Evolutionary conservation across 1,140 invertebrate species (phyloP).

Genomic region (Drosophila seguyi): DNA sequence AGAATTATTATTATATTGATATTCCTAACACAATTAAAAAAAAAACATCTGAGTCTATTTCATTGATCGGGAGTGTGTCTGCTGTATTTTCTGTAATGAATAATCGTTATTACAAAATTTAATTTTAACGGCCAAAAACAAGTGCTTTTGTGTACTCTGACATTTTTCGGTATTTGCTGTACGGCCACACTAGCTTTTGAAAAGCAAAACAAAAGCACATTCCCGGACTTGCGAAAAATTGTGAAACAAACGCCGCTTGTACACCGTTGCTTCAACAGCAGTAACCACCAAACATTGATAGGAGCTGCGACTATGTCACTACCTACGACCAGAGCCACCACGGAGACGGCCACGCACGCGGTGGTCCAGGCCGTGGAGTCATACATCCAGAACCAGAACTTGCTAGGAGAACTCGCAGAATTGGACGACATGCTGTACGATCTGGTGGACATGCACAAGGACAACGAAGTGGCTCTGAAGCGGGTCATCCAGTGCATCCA

Average conservation of each 20-base stretch:
- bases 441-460: slow-evolving; percentile 55
- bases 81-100: too few species aligned
- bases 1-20: too few species aligned
- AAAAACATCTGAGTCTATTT: too few species aligned
- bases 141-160: neutral
- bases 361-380: slow-evolving; percentile 62
- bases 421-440: slow-evolving; percentile 64
- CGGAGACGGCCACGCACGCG: slow-evolving; percentile 54
- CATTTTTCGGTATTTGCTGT: neutral
- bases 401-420: slow-evolving; percentile 67
- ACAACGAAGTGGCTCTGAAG: slow-evolving; percentile 58
- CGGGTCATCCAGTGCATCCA: slow-evolving; percentile 64
- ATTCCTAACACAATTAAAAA: too few species aligned
- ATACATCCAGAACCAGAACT: slow-evolving; percentile 69
- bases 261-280: too few species aligned
- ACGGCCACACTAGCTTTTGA: slow-evolving; percentile 7
- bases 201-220: slow-evolving; percentile 8
- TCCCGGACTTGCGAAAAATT: slow-evolving; percentile 15
- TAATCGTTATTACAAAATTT: too few species aligned
- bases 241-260: slow-evolving; percentile 3
- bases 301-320: slow-evolving; percentile 48
- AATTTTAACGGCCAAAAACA: too few species aligned
- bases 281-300: neutral
- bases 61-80: too few species aligned
- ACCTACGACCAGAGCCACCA: slow-evolving; percentile 53